Evolutionary conservation across 1,140 invertebrate species (phyloP).

Genomic region (Bathynomus jamesi): DNA sequence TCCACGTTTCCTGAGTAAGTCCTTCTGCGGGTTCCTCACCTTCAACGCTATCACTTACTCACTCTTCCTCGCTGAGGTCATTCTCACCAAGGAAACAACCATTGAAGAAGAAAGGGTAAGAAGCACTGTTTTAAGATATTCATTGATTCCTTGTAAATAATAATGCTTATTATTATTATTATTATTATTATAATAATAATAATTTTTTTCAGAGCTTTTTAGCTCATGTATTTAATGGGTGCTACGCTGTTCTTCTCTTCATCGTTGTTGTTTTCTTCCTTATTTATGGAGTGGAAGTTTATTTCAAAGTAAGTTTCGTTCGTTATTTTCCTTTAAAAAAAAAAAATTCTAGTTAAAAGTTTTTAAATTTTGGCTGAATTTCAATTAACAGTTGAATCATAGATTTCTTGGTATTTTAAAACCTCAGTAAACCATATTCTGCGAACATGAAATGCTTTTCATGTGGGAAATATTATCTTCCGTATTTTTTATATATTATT

Average conservation of each 20-base stretch:
- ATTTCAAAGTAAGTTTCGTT: slow-evolving; percentile 65
- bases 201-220: slow-evolving; percentile 57
- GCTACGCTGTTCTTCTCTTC: slow-evolving; percentile 80
- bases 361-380: no score
- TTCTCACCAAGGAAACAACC: slow-evolving; percentile 48
- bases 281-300: slow-evolving; percentile 90
- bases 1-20: slow-evolving; percentile 79
- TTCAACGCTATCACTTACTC: slow-evolving; percentile 81
- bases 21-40: slow-evolving; percentile 76
- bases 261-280: slow-evolving; percentile 88
- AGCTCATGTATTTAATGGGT: slow-evolving; percentile 79
- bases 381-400: no score
- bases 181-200: neutral
- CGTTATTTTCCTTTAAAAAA: neutral
- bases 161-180: slow-evolving; percentile 2
- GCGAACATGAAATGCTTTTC: no score
- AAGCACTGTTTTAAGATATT: neutral
- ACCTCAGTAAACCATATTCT: no score
- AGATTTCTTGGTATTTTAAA: no score
- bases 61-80: slow-evolving; percentile 69
- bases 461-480: no score
- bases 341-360: no score
- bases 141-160: neutral
- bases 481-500: no score
- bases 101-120: slow-evolving; percentile 27